Evolutionary conservation across 1,140 invertebrate species (phyloP), one percentile per base, ranked within the genome.

Genomic region (Lepidotrigona ventralis): DNA sequence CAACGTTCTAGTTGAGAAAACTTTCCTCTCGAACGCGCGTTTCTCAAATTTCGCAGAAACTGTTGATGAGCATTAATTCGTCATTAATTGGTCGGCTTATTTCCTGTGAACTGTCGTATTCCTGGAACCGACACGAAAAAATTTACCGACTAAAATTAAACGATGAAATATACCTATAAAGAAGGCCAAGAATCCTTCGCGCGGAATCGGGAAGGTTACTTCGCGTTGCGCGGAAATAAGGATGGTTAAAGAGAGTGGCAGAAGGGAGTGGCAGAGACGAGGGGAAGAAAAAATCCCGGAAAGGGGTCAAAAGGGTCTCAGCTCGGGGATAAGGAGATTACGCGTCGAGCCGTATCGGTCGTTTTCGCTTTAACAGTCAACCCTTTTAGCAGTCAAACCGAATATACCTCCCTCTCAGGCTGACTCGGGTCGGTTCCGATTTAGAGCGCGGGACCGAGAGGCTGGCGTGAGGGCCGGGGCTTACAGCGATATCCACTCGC

Each of bases 331-430:
- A 64, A 85, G 63, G 46, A 82, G 76, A 80, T 88, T 84, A 64
- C 81, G 56, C 63, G 79, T 83, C 60, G 76, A 71, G 54, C 64
- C 69, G 85, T 68, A 86, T 79, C 84, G 69, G 77, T 73, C 79
- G 83, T 88, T 87, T 84, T 79, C 82, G 83, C 86, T 85, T 87
- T 87, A 88, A 83, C 82, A 17, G 77, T 87, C 81, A 88, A 88
- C 81, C 88, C 87, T 89, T 89, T 89, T 88, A 89, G 88, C 87
- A 86, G 88, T 86, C 84, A 84, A 89, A 85, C 88, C 85, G 84
- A 74, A 83, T 53, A 64, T 53, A 58, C 53, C 77, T 64, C 54
- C n/a, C 76, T 17, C n/a, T 12, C n/a, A 26, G 63, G 5, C 26
- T 17, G 33, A 12, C 71, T 51, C 79, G 56, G 39, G 63, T 66